phyloP scores from a whole-genome alignment of 2,888 invertebrate genomes.

The Ametastegia equiseti region DNA sequence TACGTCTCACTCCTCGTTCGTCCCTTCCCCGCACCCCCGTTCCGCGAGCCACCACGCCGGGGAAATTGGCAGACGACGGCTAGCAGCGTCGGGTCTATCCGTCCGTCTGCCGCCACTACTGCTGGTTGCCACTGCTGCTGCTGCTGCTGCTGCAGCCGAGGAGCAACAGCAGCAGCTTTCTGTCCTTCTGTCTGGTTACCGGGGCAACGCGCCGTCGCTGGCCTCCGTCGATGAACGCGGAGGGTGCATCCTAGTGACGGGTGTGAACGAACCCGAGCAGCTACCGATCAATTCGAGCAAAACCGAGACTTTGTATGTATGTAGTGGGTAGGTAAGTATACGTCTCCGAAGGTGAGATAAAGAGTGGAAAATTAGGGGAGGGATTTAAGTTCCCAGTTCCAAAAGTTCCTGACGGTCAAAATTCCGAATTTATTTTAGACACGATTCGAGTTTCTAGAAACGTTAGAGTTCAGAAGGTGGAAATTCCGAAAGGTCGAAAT shows the following conservation, averaged over 20 bases:
- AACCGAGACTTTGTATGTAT: conserved; percentile 1
- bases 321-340: too few relatives aligned
- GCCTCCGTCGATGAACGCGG: conserved; percentile 37
- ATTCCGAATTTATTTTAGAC: too few relatives aligned
- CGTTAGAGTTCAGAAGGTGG: too few relatives aligned
- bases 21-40: conserved; percentile 47
- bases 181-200: conserved; percentile 69
- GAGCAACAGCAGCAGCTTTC: conserved; percentile 11
- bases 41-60: conserved; percentile 53
- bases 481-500: too few relatives aligned
- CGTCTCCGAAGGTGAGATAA: background rate
- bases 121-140: conserved; percentile 29
- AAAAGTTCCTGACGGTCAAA: too few relatives aligned
- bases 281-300: conserved; percentile 47
- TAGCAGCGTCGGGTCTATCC: conserved; percentile 61
- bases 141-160: background rate
- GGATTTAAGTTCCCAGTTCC: too few relatives aligned
- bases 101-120: conserved; percentile 54
- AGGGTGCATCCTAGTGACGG: conserved; percentile 48
- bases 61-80: conserved; percentile 69
- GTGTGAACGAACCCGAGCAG: conserved; percentile 46
- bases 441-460: too few relatives aligned
- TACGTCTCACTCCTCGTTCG: conserved; percentile 36
- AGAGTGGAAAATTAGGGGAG: too few relatives aligned
- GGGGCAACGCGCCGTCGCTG: conserved; percentile 65